Percentiles rank a stretch among this genome's conserved stretches.
These are phyloP conservation scores for Cryptocheilus praepositus DNA, from an alignment of 2,888 invertebrate genomes.

Conservation along the genomic window DNA sequence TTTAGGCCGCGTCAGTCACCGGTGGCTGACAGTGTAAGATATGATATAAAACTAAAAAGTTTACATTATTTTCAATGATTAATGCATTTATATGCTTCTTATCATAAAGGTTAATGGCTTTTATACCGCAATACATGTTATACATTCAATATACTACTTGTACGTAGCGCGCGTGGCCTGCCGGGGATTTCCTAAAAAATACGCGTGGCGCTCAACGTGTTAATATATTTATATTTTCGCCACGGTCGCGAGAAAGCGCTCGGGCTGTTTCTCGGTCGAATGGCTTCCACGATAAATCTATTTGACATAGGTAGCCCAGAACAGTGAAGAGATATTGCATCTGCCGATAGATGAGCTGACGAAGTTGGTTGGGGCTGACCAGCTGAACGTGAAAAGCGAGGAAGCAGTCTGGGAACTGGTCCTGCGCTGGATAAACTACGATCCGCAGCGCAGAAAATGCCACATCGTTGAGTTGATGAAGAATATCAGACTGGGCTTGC, in stretches of 20 bases:
- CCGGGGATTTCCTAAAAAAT: no score
- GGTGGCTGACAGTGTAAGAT: no score
- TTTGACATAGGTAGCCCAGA: conserved; percentile 77
- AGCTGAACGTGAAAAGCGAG: conserved; percentile 91
- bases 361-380: conserved; percentile 87
- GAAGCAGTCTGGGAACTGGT: conserved; percentile 92
- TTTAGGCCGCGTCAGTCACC: no score
- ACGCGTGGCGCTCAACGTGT: no score
- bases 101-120: no score
- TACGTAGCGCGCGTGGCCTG: no score
- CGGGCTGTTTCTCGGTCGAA: background rate
- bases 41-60: no score
- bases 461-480: conserved; percentile 87
- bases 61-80: no score
- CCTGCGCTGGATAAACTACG: conserved; percentile 90
- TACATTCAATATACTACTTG: no score
- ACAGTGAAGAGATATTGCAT: conserved; percentile 85
- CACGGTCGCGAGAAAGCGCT: background rate
- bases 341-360: conserved; percentile 84
- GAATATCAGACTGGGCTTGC: conserved; percentile 86
- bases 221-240: no score
- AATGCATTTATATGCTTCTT: no score
- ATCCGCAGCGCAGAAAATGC: conserved; percentile 83
- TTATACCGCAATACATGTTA: no score
- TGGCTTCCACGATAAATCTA: background rate